Evolutionary conservation across 2,888 invertebrate genomes (phyloP).

Genomic region (Polia nebulosa): DNA sequence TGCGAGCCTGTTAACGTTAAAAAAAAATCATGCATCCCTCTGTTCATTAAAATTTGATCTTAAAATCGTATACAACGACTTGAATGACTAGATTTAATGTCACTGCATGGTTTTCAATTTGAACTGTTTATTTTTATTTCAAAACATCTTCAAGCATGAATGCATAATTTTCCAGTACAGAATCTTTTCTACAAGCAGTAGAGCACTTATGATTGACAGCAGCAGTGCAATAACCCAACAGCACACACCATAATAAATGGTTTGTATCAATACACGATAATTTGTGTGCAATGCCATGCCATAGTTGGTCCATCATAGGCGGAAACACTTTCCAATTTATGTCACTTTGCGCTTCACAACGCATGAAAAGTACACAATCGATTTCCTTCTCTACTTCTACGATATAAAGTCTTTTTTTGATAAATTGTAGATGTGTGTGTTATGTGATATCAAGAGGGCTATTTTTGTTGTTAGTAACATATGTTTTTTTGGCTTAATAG

Average conservation of each 20-base stretch:
- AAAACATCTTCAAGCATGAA: background rate
- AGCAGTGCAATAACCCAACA: constrained; percentile 54
- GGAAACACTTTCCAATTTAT: constrained; percentile 87
- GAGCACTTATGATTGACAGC: background rate
- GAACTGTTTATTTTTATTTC: background rate
- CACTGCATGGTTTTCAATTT: background rate
- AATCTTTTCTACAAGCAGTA: background rate
- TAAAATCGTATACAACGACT: background rate
- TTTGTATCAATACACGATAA: constrained; percentile 72
- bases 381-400: constrained; percentile 39
- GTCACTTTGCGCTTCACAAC: constrained; percentile 78
- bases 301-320: constrained; percentile 77
- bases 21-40: too few species aligned
- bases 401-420: constrained; percentile 33
- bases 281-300: constrained; percentile 74
- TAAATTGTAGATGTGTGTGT: constrained; percentile 7
- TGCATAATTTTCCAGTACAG: background rate
- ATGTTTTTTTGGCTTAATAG: constrained; percentile 47
- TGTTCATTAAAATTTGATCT: background rate
- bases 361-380: constrained; percentile 52
- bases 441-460: constrained; percentile 48
- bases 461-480: constrained; percentile 31
- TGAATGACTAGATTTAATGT: background rate
- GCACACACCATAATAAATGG: constrained; percentile 67
- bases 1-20: too few species aligned